Evolutionary conservation across 2,888 invertebrate species (phyloP).

Genomic region (Tenthredo distinguenda): DNA sequence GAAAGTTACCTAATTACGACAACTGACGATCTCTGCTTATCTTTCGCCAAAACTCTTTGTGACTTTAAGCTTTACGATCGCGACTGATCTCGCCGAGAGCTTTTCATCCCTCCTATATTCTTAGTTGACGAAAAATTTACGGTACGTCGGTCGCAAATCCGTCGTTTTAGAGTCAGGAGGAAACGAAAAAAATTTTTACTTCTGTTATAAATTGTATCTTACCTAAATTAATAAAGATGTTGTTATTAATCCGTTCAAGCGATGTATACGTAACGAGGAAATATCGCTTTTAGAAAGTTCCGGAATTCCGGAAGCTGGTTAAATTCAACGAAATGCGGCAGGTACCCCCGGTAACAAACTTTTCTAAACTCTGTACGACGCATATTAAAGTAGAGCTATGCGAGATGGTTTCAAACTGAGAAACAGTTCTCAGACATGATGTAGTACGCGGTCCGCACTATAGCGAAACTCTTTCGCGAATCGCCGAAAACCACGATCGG

Average conservation of each 20-base stretch:
- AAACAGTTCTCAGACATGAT: no score
- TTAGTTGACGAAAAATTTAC: not conserved
- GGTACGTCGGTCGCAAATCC: not conserved
- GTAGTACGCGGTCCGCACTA: no score
- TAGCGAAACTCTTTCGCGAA: no score
- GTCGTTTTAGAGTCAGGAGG: not conserved
- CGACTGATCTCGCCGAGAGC: not conserved
- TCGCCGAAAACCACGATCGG: no score
- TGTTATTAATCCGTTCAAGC: not conserved
- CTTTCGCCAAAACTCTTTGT: not conserved
- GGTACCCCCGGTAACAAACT: not conserved
- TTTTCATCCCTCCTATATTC: not conserved
- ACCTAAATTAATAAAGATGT: no score
- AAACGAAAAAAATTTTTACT: no score
- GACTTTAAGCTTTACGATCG: not conserved
- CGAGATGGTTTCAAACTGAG: not conserved
- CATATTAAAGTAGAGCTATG: not conserved
- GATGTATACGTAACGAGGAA: not conserved
- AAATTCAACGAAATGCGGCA: not conserved
- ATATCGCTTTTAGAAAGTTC: not conserved
- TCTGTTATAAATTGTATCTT: no score
- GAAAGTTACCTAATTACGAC: constrained; percentile 38
- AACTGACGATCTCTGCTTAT: constrained; percentile 23
- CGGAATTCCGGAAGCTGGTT: not conserved
- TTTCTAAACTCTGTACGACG: not conserved